A percentile compares a stretch with the other conserved stretches of the same genome.
These are phyloP conservation scores for Rhinoderma darwinii DNA, from an alignment of 2,113 vertebrate species.

Conservation along the genomic window DNA sequence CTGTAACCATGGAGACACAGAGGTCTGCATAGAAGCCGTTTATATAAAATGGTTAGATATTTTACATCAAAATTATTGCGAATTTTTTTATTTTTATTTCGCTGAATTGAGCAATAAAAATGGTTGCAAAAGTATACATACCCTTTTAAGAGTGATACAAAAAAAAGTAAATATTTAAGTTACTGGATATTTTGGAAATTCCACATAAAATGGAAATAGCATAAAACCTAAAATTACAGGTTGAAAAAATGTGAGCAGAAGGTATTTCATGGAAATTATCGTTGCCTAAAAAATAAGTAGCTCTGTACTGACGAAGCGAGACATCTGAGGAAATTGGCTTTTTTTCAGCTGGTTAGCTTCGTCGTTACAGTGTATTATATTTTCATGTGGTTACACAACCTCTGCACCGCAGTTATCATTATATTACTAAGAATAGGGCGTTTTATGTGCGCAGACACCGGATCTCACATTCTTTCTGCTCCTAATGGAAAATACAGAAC, in stretches of 20 bases:
- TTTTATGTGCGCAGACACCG: background rate
- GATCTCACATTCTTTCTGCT: slow-evolving; percentile 23
- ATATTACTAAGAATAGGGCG: slow-evolving; percentile 2
- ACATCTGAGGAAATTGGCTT: background rate
- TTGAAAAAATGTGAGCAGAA: slow-evolving; percentile 16
- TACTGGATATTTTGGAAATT: background rate
- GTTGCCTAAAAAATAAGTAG: slow-evolving; percentile 23
- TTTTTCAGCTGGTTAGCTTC: background rate
- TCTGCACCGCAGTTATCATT: background rate
- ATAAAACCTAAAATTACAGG: slow-evolving; percentile 8
- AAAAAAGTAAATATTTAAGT: background rate
- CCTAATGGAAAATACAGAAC: slow-evolving; percentile 37
- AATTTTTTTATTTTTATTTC: background rate
- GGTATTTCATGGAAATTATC: slow-evolving; percentile 12
- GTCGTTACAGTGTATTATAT: slow-evolving; percentile 2
- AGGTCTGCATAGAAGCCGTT: background rate
- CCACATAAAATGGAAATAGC: background rate
- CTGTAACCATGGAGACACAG: too few species aligned
- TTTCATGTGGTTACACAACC: background rate
- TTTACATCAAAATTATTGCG: background rate
- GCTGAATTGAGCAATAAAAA: background rate
- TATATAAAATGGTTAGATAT: background rate
- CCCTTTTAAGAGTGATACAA: background rate
- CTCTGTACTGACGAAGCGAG: background rate
- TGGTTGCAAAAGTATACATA: background rate